phyloP scores from a whole-genome alignment of 2,888 invertebrate species.

The Orgyia antiqua region DNA sequence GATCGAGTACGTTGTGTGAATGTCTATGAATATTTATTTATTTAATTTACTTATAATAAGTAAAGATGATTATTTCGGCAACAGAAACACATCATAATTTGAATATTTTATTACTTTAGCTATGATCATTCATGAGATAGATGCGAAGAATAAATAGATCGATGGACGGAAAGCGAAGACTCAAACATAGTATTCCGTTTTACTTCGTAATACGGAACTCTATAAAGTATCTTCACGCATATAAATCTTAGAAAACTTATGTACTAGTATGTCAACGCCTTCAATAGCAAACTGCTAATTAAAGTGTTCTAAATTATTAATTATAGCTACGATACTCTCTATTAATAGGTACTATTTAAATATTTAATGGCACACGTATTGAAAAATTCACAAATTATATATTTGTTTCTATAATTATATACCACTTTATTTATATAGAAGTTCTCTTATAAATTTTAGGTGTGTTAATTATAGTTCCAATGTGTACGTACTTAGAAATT shows the following conservation, averaged over 20 bases:
- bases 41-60: no score
- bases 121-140: no score
- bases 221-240: conserved; percentile 14
- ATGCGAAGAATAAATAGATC: no score
- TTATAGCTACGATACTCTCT: conserved; percentile 16
- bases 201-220: no score
- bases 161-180: no score
- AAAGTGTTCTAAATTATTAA: conserved; percentile 27
- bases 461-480: conserved; percentile 1
- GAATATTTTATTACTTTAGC: no score
- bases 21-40: no score
- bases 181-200: no score
- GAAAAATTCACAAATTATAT: conserved; percentile 14
- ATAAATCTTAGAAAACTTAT: conserved; percentile 28
- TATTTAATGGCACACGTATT: conserved; percentile 11
- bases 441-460: not conserved
- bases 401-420: conserved; percentile 23
- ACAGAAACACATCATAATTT: no score
- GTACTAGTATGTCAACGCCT: conserved; percentile 31
- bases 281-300: conserved; percentile 22
- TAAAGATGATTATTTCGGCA: no score
- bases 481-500: not conserved
- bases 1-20: no score
- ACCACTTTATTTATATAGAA: conserved; percentile 2
- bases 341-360: conserved; percentile 12